These are phyloP conservation scores for Gonioctena quinquepunctata DNA, from an alignment of 1,140 invertebrate genomes.

Conservation along the genomic window DNA sequence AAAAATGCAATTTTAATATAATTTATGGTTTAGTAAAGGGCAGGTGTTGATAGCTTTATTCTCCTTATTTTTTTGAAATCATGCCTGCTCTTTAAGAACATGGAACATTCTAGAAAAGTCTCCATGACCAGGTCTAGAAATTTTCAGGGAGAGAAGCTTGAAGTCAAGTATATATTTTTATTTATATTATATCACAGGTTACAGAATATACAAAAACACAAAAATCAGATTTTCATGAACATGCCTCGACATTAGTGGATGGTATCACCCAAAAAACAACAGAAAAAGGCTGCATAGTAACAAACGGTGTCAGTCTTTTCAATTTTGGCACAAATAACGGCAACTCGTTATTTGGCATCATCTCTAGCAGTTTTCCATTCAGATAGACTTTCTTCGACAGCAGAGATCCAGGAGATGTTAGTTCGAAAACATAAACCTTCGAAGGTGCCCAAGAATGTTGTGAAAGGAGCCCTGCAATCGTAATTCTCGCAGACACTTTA, in stretches of 20 bases:
- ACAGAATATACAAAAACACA: neutral
- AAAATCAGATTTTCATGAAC: neutral
- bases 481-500: neutral
- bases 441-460: neutral
- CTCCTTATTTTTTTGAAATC: no score
- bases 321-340: neutral
- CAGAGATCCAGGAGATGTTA: neutral
- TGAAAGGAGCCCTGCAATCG: neutral
- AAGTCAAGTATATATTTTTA: no score
- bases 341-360: neutral
- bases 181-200: no score
- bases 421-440: neutral
- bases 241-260: neutral
- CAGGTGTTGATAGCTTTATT: no score
- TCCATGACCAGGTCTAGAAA: no score
- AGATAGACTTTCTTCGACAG: neutral
- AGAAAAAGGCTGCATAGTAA: neutral
- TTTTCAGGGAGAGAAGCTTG: no score
- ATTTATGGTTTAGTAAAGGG: no score
- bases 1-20: no score
- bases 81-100: no score
- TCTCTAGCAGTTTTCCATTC: neutral
- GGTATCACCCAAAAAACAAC: constrained; percentile 9
- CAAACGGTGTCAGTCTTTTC: neutral
- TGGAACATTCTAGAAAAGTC: no score